Evolutionary conservation across 2,888 invertebrate species (phyloP).

Genomic region (Callosobruchus maculatus): DNA sequence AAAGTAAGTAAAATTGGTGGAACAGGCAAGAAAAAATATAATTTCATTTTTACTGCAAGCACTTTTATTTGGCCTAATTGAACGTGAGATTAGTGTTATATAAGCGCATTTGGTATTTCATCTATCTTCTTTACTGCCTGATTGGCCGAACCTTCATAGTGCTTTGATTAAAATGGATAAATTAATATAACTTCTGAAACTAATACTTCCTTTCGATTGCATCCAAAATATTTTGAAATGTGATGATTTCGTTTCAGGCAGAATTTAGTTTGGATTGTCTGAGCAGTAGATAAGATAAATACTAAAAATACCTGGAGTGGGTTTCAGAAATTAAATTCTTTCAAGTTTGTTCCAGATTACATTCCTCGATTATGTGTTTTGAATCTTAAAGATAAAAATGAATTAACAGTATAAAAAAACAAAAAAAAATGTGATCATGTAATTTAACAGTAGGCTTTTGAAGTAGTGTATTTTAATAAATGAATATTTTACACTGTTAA

Average conservation of each 20-base stretch:
- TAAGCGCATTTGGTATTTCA: too few species aligned
- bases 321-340: conserved; percentile 9
- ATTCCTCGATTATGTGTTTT: conserved; percentile 37
- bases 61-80: not conserved
- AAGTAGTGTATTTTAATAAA: conserved; percentile 13
- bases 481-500: conserved; percentile 21
- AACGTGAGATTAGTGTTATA: not conserved
- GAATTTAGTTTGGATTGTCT: not conserved
- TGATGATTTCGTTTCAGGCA: too few species aligned
- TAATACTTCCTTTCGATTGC: too few species aligned
- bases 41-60: not conserved
- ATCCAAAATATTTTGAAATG: too few species aligned
- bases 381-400: conserved; percentile 23
- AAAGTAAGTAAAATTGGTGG: conserved; percentile 13
- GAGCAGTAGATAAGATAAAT: not conserved
- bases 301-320: not conserved
- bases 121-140: too few species aligned
- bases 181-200: too few species aligned
- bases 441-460: conserved; percentile 9
- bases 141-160: too few species aligned
- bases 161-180: too few species aligned
- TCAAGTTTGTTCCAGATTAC: conserved; percentile 16
- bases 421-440: conserved; percentile 22
- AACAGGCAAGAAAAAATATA: not conserved
- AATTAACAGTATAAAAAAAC: conserved; percentile 26